These are phyloP conservation scores for Calephelis nemesis DNA, from an alignment of 1,140 invertebrate genomes.

Conservation along the genomic window DNA sequence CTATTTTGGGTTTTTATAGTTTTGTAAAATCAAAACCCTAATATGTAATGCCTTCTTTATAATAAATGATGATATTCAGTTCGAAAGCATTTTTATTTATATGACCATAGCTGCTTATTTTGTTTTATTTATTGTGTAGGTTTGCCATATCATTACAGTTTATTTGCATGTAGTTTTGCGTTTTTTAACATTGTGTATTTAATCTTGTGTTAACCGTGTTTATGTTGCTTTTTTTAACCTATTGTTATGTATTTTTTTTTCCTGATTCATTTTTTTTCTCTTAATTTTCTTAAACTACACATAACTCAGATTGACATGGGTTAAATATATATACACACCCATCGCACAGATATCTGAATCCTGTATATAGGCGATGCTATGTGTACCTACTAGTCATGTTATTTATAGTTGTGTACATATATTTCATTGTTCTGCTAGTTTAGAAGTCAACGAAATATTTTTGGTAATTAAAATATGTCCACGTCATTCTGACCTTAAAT, in stretches of 20 bases:
- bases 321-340: too few relatives aligned
- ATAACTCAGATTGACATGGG: too few relatives aligned
- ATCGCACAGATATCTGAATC: too few relatives aligned
- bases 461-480: too few relatives aligned
- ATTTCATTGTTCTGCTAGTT: too few relatives aligned
- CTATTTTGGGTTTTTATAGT: constrained; percentile 58
- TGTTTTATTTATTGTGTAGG: constrained; percentile 72
- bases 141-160: constrained; percentile 65
- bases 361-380: too few relatives aligned
- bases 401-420: too few relatives aligned
- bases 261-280: not conserved
- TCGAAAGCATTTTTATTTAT: constrained; percentile 67
- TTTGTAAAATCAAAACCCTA: constrained; percentile 62
- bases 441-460: too few relatives aligned
- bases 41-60: constrained; percentile 71
- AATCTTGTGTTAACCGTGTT: constrained; percentile 3
- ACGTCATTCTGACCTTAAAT: too few relatives aligned
- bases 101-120: constrained; percentile 52
- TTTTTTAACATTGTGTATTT: constrained; percentile 2
- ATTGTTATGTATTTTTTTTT: not conserved
- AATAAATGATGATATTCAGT: constrained; percentile 74
- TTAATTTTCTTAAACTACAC: not conserved
- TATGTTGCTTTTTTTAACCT: not conserved
- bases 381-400: too few relatives aligned
- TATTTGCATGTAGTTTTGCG: constrained; percentile 51